Base-by-base conservation (phyloP, 2,888 invertebrate genomes). In the Pseudanteris insignis region DNA sequence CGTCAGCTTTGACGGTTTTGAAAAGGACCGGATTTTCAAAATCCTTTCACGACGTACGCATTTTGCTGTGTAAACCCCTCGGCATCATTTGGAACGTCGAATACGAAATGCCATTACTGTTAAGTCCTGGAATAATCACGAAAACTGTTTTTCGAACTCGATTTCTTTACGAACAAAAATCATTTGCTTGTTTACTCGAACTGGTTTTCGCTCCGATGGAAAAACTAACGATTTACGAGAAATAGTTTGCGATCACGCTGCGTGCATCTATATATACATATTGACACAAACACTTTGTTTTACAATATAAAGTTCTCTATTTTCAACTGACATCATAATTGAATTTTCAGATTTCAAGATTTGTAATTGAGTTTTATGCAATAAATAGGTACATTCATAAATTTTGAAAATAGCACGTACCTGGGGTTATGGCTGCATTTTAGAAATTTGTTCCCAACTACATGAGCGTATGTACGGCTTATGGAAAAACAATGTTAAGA, bases 21-120 rank as follows among this genome's bases (percentile, higher is more conserved):
- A 57, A 51, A 62, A 50, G 48, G 58, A 60, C 37, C 24, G 59
- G 63, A 60, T 65, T 63, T 60, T 57, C 37, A 14, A 60, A 65
- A 65, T 63, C 60, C 62, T 65, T 53, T 57, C 50, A 57, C 62
- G 58, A 63, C 47, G 44, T 40, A 38, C 44, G 59, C 57, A 61
- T 70, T 69, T 67, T 63, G 33, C 64, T 64, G 60, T 59, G 62
- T 65, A 67, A 69, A 67, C 47, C 66, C 51, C 33, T 26, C 14
- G 41, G 54, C 57, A 55, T 65, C 60, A 64, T 65, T 68, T 65
- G 33, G 53, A 58, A 41, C 53, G 34, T 43, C 38, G 61, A 61
- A 54, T 61, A 46, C 54, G 44, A 53, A 63, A 58, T 58, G 63
- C 34, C 50, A 40, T 63, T 48, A 43, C 47, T 28, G 34, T 57